Percentiles rank a stretch among this genome's conserved stretches.
phyloP scores from a whole-genome alignment of 2,797 vertebrate species.

The Triplophysa bombifrons region DNA sequence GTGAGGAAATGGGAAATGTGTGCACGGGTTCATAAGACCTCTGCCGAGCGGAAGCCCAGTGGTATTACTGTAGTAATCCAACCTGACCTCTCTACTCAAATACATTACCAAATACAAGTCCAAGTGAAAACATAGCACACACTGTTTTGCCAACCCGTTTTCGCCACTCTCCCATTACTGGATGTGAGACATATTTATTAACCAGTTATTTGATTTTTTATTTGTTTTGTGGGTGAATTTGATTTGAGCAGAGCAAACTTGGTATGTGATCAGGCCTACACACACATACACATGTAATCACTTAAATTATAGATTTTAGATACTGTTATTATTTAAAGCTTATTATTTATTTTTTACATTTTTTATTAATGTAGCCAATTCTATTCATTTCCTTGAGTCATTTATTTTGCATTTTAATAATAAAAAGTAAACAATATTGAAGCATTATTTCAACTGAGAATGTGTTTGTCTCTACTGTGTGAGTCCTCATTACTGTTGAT shows the following conservation, averaged over 20 bases:
- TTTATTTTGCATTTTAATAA: neutral
- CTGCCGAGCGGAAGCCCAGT: conserved; percentile 42
- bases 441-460: neutral
- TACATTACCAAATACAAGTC: conserved; percentile 42
- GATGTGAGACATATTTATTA: conserved; percentile 75
- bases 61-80: conserved; percentile 54
- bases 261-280: neutral
- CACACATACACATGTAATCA: neutral
- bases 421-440: neutral
- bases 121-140: conserved; percentile 47
- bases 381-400: too few relatives aligned
- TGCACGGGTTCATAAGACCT: conserved; percentile 50
- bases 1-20: conserved; percentile 41
- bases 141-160: conserved; percentile 40
- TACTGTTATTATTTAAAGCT: neutral
- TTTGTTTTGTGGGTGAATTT: conserved; percentile 62
- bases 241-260: conserved; percentile 55
- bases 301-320: neutral
- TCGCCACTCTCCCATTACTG: conserved; percentile 57
- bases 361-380: neutral
- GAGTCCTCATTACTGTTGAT: conserved; percentile 42
- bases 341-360: neutral
- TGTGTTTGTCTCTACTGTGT: conserved; percentile 50
- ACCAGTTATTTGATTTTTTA: conserved; percentile 72
- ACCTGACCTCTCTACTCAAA: conserved; percentile 52